Conservation (phyloP, 2,113 vertebrate genomes). For the Dromiciops gliroides region DNA sequence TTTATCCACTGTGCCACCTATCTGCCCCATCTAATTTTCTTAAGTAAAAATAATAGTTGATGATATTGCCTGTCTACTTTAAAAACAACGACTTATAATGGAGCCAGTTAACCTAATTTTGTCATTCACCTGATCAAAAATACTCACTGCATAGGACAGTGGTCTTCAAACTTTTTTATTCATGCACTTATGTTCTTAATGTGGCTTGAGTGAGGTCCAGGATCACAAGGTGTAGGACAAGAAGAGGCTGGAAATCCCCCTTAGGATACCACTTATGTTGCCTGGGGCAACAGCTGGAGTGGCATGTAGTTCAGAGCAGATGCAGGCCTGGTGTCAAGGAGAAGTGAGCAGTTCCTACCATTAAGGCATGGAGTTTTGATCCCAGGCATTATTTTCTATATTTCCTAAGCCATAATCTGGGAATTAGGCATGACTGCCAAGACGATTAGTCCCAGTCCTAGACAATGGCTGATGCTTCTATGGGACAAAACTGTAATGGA, state of each 20-base stretch:
- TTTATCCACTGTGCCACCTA: too few relatives aligned
- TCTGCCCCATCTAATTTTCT: too few relatives aligned
- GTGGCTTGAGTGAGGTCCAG: background rate
- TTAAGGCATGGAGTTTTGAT: background rate
- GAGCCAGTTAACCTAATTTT: background rate
- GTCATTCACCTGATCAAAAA: background rate
- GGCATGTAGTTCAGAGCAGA: background rate
- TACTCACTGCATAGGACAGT: background rate
- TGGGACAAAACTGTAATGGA: background rate
- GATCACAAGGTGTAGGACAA: background rate
- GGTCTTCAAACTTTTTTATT: background rate
- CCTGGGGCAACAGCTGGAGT: background rate
- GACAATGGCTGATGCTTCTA: background rate
- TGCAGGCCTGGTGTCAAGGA: background rate
- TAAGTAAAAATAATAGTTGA: too few relatives aligned
- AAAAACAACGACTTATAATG: background rate
- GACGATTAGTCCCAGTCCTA: background rate
- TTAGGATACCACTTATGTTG: background rate
- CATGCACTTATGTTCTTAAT: background rate
- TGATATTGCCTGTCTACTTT: background rate
- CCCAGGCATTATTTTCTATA: background rate
- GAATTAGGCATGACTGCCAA: background rate
- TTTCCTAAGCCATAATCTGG: background rate
- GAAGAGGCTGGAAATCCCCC: background rate
- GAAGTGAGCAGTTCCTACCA: background rate